Evolutionary conservation across 2,888 invertebrate genomes (phyloP).

Genomic region (Atherix ibis): DNA sequence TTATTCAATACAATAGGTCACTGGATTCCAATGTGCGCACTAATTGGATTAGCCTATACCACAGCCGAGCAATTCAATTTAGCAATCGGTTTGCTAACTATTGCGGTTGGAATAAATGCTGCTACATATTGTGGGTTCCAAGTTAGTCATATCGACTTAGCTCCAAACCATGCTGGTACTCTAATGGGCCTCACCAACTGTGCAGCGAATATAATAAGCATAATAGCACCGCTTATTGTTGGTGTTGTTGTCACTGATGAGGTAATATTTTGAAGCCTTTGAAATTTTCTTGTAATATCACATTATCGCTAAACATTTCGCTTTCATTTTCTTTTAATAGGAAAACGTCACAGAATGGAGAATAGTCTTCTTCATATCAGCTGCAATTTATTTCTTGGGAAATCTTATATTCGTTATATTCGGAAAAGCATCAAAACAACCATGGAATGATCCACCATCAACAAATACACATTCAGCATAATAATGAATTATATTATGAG

Average conservation of each 20-base stretch:
- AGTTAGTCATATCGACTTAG: conserved; percentile 72
- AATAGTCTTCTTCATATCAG: conserved; percentile 56
- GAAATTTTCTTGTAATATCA: conserved; percentile 1
- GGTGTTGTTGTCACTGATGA: conserved; percentile 51
- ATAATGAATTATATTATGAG: too few species aligned
- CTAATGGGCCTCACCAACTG: conserved; percentile 77
- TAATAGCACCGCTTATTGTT: conserved; percentile 60
- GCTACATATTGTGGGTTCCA: conserved; percentile 61
- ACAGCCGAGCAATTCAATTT: conserved; percentile 24
- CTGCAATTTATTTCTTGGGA: conserved; percentile 50
- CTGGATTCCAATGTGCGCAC: conserved; percentile 50
- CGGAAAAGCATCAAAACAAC: conserved; percentile 42
- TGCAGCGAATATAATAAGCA: conserved; percentile 59
- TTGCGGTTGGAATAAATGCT: conserved; percentile 61
- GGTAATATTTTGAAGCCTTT: conserved; percentile 34
- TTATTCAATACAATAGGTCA: conserved; percentile 42
- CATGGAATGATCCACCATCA: conserved; percentile 51
- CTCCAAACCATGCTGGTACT: conserved; percentile 69
- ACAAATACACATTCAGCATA: too few species aligned
- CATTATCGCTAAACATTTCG: neutral
- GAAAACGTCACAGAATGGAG: conserved; percentile 50
- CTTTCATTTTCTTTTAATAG: conserved; percentile 32
- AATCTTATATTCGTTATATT: conserved; percentile 49
- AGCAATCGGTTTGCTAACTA: conserved; percentile 48
- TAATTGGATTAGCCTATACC: conserved; percentile 45